Evolutionary conservation across 2,113 vertebrate genomes (phyloP), one percentile per base, ranked within the genome.

Genomic region (Ranitomeya variabilis): DNA sequence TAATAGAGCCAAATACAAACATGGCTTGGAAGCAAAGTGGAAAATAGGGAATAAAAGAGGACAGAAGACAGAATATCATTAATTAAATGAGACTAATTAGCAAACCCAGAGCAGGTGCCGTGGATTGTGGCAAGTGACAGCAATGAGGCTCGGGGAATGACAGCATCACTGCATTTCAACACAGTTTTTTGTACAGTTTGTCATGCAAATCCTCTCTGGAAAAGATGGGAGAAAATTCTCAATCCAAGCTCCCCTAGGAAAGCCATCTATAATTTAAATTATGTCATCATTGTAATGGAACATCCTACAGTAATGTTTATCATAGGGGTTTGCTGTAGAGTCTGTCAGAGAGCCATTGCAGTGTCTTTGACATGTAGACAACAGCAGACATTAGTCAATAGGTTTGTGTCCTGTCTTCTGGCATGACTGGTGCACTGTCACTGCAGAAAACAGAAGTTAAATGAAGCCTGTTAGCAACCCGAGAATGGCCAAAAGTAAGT

Each of bases 71-170:
- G 95, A 94, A 96, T 96, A 96, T 96, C 93, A 96, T 97, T 96
- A 97, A 97, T 96, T 96, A 97, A 96, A 96, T 94, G 93, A 94
- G 95, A 96, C 96, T 97, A 97, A 97, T 97, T 97, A 97, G 96
- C 94, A 96, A 97, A 94, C 95, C 95, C 96, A 96, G 96, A 96
- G 95, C 96, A 97, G 95, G 95, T 96, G 96, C 95, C 94, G 95
- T 92, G 94, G 95, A 96, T 95, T 93, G 94, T 94, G 94, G 91
- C 87, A 92, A 92, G 94, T 96, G 96, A 96, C 96, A 96, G 95
- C 94, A 92, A 93, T 95, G 95, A 85, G 87, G 52, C 87, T 89
- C 73, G 31, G 95, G 94, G 95, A 94, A 93, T 88, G 91, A 90
- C 86, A 89, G 91, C 85, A 90, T 90, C 84, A 82, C 85, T 91